phyloP scores from a whole-genome alignment of 2,113 vertebrate species.

The Calyptommatus sinebrachiatus region DNA sequence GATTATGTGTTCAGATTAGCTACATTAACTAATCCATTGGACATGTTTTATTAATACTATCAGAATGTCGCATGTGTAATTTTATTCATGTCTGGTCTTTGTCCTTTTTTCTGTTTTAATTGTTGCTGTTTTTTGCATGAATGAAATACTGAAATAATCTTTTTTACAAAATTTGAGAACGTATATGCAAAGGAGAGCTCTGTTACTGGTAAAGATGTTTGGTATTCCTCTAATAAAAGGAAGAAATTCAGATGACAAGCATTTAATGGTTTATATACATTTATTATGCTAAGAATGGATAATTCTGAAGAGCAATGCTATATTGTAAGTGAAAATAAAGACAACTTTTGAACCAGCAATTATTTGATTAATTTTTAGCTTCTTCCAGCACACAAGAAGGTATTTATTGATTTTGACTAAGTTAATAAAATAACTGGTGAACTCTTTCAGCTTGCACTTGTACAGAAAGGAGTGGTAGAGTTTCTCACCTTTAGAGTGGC shows the following conservation, averaged over 20 bases:
- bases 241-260: conserved; percentile 3
- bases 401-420: conserved; percentile 75
- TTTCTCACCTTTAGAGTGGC: conserved; percentile 55
- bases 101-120: no score
- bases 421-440: conserved; percentile 81
- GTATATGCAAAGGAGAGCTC: neutral
- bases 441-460: conserved; percentile 74
- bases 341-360: conserved; percentile 41
- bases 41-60: no score
- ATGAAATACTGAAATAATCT: no score
- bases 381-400: conserved; percentile 74
- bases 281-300: neutral
- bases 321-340: conserved; percentile 20
- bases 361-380: conserved; percentile 74
- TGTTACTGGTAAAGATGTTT: neutral
- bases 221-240: neutral
- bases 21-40: no score
- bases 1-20: no score
- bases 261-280: neutral
- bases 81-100: no score
- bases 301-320: neutral
- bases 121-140: no score
- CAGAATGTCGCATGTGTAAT: no score
- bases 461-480: conserved; percentile 73
- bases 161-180: no score